Base-by-base conservation (phyloP, 2,113 vertebrate species). In the Terrapene triunguis region DNA sequence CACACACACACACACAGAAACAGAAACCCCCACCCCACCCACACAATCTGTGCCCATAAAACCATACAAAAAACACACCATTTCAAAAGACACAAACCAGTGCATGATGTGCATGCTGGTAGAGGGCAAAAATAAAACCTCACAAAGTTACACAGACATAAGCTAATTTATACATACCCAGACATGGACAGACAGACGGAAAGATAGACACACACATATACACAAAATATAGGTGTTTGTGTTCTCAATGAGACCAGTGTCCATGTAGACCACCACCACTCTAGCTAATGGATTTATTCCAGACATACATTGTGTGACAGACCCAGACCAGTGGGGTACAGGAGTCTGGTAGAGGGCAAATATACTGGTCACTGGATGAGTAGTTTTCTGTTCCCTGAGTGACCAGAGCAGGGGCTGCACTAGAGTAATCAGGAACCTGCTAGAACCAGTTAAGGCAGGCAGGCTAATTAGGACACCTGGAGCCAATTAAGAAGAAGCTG, bases 191-290 rank as follows among this genome's bases (percentile, higher is more conserved):
- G 65, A 72, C 6, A 3, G 65, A n/a, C 2, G 4, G 57, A 62
- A 32, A 35, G 65, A 21, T 2, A 38, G 2, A 38, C 65, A 69
- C 32, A n/a, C 89, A 85, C 96, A 95, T 89, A 91, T 96, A 96
- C 94, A 94, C 97, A 54, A 54, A 22, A 54, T 54, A 54, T 78
- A 90, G 90, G 95, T 95, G 90, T 91, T 92, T 96, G 96, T n/a
- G 94, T 74, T 96, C n/a, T 38, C 97, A 93, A 94, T 97, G 95
- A 97, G 96, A 59, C 82, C 50, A 81, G 96, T 47, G 94, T 97
- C 97, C 97, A 89, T 27, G 42, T 78, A 25, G 74, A 78, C 29
- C 27, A 47, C 27, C 42, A 44, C 11, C 74, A 47, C 25, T 27
- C 42, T 27, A 6, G 38, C 44, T 47, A 47, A 27, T 44, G 25